A percentile compares a stretch with the other conserved stretches of the same genome.
Conservation (phyloP, 2,113 vertebrate genomes). For the Rutilus rutilus region DNA sequence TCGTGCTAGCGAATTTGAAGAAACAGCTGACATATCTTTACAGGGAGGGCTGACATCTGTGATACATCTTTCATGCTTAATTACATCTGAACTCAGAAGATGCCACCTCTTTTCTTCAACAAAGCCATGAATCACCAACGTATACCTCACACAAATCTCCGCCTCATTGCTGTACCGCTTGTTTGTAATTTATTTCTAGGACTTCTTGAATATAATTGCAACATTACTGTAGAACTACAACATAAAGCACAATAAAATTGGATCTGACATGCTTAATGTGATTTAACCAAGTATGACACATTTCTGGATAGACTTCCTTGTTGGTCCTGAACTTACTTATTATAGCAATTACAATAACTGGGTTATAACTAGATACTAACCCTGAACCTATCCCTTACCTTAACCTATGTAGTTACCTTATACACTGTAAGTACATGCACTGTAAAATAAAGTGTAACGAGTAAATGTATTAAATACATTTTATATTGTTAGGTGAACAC, state of each 20-base stretch:
- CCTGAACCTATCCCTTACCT: too few species aligned
- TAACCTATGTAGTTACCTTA: too few species aligned
- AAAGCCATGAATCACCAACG: not conserved
- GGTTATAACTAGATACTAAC: too few species aligned
- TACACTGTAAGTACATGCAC: too few species aligned
- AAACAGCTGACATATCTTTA: constrained; percentile 7
- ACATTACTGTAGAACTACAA: not conserved
- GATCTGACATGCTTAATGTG: not conserved
- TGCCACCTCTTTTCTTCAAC: constrained; percentile 17
- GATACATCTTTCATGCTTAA: constrained; percentile 41
- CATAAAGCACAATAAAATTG: not conserved
- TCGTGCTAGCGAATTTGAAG: not conserved
- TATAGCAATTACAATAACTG: too few species aligned
- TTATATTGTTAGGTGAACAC: too few species aligned
- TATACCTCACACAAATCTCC: not conserved
- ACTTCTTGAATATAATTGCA: not conserved
- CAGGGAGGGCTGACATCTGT: constrained; percentile 16
- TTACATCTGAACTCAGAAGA: constrained; percentile 8
- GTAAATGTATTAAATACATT: too few species aligned
- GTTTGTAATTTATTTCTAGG: not conserved
- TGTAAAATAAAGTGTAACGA: too few species aligned
- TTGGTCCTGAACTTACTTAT: not conserved
- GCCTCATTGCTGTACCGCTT: not conserved
- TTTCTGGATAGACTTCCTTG: not conserved
- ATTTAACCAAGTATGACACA: not conserved